Evolutionary conservation across 2,113 vertebrate species (phyloP).

Genomic region (Chaenocephalus aceratus): DNA sequence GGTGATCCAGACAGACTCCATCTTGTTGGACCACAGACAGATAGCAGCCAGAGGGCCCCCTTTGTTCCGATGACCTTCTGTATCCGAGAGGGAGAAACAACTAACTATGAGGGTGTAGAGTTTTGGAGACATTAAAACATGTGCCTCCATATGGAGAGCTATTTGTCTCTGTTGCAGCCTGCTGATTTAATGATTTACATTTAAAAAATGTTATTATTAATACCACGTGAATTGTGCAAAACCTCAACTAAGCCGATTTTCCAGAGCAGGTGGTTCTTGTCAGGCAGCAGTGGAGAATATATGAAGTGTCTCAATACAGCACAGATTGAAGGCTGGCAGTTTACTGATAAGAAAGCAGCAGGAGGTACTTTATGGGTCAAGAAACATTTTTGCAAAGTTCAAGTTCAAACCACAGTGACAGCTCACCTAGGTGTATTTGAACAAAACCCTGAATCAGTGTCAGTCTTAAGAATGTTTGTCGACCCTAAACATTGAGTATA

Average conservation of each 20-base stretch:
- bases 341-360: conserved; percentile 35
- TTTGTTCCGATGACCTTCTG: conserved; percentile 55
- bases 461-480: conserved; percentile 7
- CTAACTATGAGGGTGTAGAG: neutral
- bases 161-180: neutral
- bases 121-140: neutral
- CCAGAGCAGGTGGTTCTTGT: conserved; percentile 44
- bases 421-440: conserved; percentile 17
- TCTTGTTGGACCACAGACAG: conserved; percentile 61
- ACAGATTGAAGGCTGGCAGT: conserved; percentile 27
- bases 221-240: conserved; percentile 11
- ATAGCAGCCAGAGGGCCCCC: conserved; percentile 61
- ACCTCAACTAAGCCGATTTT: conserved; percentile 4
- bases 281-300: conserved; percentile 18
- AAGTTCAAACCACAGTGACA: conserved; percentile 20
- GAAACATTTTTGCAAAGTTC: conserved; percentile 33
- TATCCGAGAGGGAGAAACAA: conserved; percentile 13
- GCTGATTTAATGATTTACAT: neutral
- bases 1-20: conserved; percentile 63
- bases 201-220: neutral
- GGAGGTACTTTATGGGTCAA: conserved; percentile 21
- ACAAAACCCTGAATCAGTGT: conserved; percentile 19
- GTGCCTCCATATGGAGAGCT: neutral
- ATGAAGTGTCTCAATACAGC: conserved; percentile 32
- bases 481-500: neutral